Evolutionary conservation across 2,797 vertebrate species (phyloP).

Genomic region (Borostomias antarcticus): DNA sequence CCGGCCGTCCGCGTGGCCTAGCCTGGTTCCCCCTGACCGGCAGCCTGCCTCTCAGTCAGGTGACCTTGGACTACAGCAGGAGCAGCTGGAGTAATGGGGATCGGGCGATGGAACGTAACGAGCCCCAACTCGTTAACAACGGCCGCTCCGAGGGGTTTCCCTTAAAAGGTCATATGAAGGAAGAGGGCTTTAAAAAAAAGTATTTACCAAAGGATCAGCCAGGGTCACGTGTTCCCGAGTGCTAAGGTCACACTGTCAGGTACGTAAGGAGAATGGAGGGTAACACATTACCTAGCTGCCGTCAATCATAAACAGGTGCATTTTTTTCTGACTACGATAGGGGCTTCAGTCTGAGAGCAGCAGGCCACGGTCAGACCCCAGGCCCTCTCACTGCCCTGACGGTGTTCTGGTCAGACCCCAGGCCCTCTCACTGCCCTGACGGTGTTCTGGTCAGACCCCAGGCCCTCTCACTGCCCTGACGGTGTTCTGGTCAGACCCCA

Average conservation of each 20-base stretch:
- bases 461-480: neutral
- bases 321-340: neutral
- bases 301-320: neutral
- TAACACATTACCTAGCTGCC: neutral
- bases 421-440: neutral
- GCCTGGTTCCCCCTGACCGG: neutral
- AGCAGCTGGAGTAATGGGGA: slow-evolving; percentile 18
- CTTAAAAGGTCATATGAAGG: slow-evolving; percentile 5
- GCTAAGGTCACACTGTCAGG: neutral
- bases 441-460: no score
- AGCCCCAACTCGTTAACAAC: slow-evolving; percentile 2
- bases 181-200: no score
- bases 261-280: neutral
- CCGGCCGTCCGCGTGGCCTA: neutral
- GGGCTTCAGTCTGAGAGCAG: neutral
- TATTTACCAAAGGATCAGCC: neutral
- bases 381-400: neutral
- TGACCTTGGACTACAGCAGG: slow-evolving; percentile 19
- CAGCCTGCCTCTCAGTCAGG: neutral
- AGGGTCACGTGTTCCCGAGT: neutral
- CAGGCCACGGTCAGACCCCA: neutral
- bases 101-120: slow-evolving; percentile 16
- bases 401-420: neutral
- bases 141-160: neutral
- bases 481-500: neutral